Percentiles rank a stretch among this genome's conserved stretches.
phyloP scores from a whole-genome alignment of 2,797 vertebrate genomes.

The Limnodromus scolopaceus region DNA sequence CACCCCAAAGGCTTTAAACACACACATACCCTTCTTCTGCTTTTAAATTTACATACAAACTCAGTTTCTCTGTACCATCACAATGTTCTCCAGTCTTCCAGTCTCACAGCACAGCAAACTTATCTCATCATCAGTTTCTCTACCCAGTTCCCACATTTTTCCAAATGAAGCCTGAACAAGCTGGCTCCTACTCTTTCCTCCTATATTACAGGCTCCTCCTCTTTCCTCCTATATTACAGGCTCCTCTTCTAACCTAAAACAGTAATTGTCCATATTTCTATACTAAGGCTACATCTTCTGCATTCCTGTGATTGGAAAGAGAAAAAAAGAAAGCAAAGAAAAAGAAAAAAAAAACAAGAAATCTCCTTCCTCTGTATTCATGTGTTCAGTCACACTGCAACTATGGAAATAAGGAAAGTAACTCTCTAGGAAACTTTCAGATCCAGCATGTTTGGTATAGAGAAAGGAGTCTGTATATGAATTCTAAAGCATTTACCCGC shows the following conservation, averaged over 20 bases:
- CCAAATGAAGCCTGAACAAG: background rate
- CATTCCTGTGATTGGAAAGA: background rate
- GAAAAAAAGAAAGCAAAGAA: background rate
- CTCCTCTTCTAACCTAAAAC: background rate
- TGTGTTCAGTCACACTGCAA: background rate
- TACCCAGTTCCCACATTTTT: background rate
- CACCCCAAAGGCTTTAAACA: background rate
- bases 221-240: background rate
- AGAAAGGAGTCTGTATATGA: background rate
- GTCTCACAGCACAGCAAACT: background rate
- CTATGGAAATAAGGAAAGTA: background rate
- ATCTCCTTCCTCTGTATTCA: background rate
- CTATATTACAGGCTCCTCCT: background rate
- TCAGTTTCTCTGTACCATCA: background rate
- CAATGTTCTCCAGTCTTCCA: background rate
- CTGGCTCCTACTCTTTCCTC: background rate
- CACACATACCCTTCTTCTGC: background rate
- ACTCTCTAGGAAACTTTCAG: background rate
- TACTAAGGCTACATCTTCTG: background rate
- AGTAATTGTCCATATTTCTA: background rate
- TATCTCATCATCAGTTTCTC: background rate
- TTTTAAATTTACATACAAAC: background rate
- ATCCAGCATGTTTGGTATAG: background rate
- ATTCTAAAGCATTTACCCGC: background rate
- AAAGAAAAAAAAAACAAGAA: rapidly evolving